These are phyloP conservation scores for Lepus americanus DNA, from an alignment of 2,113 vertebrate genomes.

Conservation along the genomic window DNA sequence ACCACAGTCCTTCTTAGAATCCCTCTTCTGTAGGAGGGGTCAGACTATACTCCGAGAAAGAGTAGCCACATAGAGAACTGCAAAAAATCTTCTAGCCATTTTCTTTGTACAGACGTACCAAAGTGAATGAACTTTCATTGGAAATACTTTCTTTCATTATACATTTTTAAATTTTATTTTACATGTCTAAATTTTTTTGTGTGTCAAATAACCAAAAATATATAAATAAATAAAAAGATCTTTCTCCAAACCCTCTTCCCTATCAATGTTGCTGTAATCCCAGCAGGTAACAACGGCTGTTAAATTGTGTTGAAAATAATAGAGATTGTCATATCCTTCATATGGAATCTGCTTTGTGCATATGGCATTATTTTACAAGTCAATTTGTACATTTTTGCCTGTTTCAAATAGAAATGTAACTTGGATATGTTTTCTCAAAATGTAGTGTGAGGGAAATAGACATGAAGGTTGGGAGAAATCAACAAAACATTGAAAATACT, in stretches of 20 bases:
- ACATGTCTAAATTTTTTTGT: not conserved
- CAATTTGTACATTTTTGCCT: not conserved
- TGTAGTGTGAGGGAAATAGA: conserved; percentile 89
- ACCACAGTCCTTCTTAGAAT: not conserved
- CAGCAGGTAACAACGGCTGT: not conserved
- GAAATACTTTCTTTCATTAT: not conserved
- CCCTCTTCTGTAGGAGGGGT: not conserved
- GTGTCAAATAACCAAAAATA: not conserved
- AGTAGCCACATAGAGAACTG: not conserved
- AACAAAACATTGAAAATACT: conserved; percentile 88
- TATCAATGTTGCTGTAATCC: not conserved
- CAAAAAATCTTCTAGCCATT: no score
- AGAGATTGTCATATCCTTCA: not conserved
- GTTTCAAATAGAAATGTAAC: not conserved
- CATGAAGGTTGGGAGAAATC: conserved; percentile 92
- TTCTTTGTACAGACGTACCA: not conserved
- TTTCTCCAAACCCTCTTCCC: not conserved
- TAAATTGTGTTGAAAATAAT: not conserved
- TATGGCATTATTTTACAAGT: not conserved
- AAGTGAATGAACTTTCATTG: not conserved
- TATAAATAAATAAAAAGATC: no score
- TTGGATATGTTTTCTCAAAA: not conserved
- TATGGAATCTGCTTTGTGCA: not conserved
- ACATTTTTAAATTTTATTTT: not conserved
- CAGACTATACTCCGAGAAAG: not conserved